Conservation (phyloP, 2,113 vertebrate genomes). For the Forbesichthys agassizii region DNA sequence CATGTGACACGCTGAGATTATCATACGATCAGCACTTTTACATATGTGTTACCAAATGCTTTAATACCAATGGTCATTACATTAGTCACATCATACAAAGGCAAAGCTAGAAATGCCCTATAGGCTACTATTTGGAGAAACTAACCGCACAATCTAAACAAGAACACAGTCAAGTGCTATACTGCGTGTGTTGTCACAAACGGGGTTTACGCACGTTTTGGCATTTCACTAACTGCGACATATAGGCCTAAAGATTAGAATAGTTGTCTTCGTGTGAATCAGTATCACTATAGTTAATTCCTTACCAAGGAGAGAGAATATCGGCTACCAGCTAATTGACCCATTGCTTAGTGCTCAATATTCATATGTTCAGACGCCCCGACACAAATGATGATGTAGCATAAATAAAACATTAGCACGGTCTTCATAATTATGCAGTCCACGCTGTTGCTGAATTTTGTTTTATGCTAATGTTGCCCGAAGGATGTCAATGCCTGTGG, state of each 20-base stretch:
- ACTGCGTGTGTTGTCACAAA: background rate
- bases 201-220: background rate
- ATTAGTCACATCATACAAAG: too few species aligned
- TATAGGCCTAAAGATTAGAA: background rate
- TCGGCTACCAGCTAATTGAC: background rate
- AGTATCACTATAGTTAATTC: constrained; percentile 69
- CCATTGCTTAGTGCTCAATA: background rate
- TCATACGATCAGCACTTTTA: too few species aligned
- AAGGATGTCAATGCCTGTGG: background rate
- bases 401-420: constrained; percentile 49
- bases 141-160: too few species aligned
- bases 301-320: constrained; percentile 12
- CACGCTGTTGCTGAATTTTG: constrained; percentile 4
- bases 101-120: too few species aligned
- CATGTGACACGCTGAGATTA: too few species aligned
- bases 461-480: constrained; percentile 30
- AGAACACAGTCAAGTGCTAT: too few species aligned
- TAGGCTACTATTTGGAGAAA: too few species aligned
- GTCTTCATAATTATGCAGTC: constrained; percentile 32
- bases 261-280: constrained; percentile 25
- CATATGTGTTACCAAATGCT: too few species aligned
- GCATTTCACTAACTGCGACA: background rate
- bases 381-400: constrained; percentile 13
- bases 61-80: too few species aligned
- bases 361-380: background rate